These are phyloP conservation scores for Notarius lentiginosus DNA, from an alignment of 2,113 vertebrate genomes.

Conservation along the genomic window DNA sequence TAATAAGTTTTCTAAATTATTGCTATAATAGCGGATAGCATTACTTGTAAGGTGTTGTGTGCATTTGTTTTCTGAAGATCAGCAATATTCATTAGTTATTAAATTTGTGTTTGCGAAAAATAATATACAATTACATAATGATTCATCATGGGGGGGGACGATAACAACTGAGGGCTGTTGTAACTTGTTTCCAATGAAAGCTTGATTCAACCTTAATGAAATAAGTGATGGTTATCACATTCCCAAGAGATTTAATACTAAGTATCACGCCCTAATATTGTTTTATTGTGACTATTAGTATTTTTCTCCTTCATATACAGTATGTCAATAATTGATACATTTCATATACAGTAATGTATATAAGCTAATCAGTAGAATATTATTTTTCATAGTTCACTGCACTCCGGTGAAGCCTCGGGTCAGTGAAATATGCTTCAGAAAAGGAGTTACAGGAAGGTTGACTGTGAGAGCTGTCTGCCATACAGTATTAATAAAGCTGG, in stretches of 20 bases:
- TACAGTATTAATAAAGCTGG: slow-evolving; percentile 29
- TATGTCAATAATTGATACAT: not conserved
- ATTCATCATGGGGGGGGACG: not conserved
- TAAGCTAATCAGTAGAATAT: not conserved
- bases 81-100: not conserved
- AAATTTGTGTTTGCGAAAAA: not conserved
- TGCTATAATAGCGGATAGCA: not conserved
- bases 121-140: not conserved
- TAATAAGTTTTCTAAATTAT: not conserved
- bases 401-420: not conserved
- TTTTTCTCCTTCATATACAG: not conserved
- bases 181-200: not conserved
- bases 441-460: not conserved
- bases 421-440: not conserved
- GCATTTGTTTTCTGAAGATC: not conserved
- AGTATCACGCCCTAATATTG: not conserved
- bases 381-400: not conserved
- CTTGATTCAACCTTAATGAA: not conserved
- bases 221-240: not conserved
- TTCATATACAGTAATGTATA: not conserved
- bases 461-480: slow-evolving; percentile 16
- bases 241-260: not conserved
- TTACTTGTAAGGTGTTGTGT: not conserved
- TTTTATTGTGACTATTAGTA: not conserved
- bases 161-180: not conserved